Percentiles rank a stretch among this genome's conserved stretches.
Conservation (phyloP, 1,140 invertebrate species). For the Saccostrea echinata region DNA sequence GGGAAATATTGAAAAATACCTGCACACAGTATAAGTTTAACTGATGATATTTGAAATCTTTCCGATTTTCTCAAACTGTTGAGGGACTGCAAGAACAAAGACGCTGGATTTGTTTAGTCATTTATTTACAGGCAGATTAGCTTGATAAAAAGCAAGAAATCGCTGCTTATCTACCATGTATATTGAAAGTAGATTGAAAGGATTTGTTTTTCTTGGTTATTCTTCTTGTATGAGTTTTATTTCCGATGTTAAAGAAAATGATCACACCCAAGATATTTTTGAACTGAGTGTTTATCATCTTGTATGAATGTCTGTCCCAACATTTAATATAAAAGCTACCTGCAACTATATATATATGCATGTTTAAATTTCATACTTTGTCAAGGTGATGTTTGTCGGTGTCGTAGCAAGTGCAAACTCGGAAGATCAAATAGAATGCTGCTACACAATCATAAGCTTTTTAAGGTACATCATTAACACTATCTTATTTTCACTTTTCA, state of each 20-base stretch:
- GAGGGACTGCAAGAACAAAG: background rate
- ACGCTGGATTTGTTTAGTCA: background rate
- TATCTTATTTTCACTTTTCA: conserved; percentile 73
- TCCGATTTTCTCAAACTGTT: background rate
- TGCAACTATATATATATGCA: no score
- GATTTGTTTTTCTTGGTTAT: background rate
- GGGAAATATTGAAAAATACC: background rate
- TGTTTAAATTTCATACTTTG: no score
- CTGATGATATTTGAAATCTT: background rate
- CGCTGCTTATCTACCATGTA: background rate
- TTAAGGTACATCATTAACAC: background rate
- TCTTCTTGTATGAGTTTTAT: background rate
- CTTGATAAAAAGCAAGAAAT: background rate
- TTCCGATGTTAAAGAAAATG: background rate
- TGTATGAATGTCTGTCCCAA: background rate
- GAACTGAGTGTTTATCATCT: background rate
- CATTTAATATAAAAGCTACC: background rate
- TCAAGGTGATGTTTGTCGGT: no score
- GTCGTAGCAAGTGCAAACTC: no score
- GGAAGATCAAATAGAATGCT: no score
- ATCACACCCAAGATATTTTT: background rate
- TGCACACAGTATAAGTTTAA: background rate
- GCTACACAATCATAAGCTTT: no score
- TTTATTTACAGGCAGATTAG: background rate
- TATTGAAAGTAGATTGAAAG: background rate